A percentile compares a stretch with the other conserved stretches of the same genome.
These are phyloP conservation scores for Cassiopea andromeda DNA, from an alignment of 30 jellyfish, hydroid and myxozoan genomes.

Conservation along the genomic window DNA sequence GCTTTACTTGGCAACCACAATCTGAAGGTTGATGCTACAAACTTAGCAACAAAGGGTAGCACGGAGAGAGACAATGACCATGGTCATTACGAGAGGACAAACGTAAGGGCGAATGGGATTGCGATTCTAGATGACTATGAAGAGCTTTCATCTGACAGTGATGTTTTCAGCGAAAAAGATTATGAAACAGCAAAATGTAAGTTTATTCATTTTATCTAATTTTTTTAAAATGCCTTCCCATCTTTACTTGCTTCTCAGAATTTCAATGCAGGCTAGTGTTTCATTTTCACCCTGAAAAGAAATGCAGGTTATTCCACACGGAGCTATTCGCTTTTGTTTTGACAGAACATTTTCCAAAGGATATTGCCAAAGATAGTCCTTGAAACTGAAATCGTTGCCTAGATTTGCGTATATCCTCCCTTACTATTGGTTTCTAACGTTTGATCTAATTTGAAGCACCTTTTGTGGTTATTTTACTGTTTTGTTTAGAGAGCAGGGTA, in stretches of 20 bases:
- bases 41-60: neutral
- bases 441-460: too few species aligned
- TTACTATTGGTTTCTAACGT: too few species aligned
- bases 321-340: too few species aligned
- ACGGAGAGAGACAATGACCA: neutral
- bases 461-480: too few species aligned
- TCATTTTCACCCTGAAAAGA: too few species aligned
- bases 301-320: too few species aligned
- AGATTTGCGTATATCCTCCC: too few species aligned
- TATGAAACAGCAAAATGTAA: conserved; percentile 14
- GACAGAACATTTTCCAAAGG: too few species aligned
- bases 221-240: neutral
- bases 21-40: neutral
- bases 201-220: neutral
- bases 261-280: neutral
- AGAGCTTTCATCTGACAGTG: conserved; percentile 52
- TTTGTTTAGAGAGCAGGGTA: too few species aligned
- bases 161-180: conserved; percentile 55
- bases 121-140: neutral
- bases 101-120: neutral
- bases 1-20: conserved; percentile 67
- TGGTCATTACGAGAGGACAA: neutral
- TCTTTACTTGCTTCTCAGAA: neutral
- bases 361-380: too few species aligned
- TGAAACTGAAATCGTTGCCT: too few species aligned